A percentile compares a stretch with the other conserved stretches of the same genome.
These are phyloP conservation scores for Laspeyria flexula DNA, from an alignment of 2,888 invertebrate genomes.

Conservation along the genomic window DNA sequence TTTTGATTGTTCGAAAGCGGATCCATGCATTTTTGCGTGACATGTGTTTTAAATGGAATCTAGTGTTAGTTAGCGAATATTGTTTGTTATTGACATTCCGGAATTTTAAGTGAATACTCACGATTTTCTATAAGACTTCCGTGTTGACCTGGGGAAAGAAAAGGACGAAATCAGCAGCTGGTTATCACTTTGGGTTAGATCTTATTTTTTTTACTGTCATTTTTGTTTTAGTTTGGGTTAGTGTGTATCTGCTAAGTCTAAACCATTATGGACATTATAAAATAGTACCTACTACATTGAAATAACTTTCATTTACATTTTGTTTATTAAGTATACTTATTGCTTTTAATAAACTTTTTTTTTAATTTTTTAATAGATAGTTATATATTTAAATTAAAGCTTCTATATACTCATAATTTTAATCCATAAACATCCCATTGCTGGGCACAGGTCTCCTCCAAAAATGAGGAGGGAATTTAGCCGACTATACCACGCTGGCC, in stretches of 20 bases:
- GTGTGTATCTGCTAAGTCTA: neutral
- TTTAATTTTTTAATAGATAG: too few relatives aligned
- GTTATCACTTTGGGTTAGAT: neutral
- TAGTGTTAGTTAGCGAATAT: conserved; percentile 1
- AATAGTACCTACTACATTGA: too few relatives aligned
- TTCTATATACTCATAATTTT: too few relatives aligned
- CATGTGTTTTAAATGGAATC: neutral
- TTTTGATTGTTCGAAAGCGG: neutral
- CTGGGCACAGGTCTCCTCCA: too few relatives aligned
- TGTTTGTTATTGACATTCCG: conserved; percentile 1
- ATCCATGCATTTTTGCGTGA: conserved; percentile 17
- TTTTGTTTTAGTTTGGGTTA: neutral
- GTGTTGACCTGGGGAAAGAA: conserved; percentile 44
- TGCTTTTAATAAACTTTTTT: too few relatives aligned
- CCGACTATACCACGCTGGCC: too few relatives aligned
- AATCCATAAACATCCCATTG: too few relatives aligned
- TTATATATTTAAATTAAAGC: too few relatives aligned
- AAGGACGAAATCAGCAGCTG: conserved; percentile 21
- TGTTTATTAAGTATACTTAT: too few relatives aligned
- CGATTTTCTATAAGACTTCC: conserved; percentile 47
- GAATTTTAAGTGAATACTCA: conserved; percentile 28
- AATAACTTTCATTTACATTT: too few relatives aligned
- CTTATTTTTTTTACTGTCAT: neutral
- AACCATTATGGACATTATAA: too few relatives aligned
- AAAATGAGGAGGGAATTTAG: too few relatives aligned